Evolutionary conservation across 2,888 invertebrate species (phyloP).

Genomic region (Dynastes grantii): DNA sequence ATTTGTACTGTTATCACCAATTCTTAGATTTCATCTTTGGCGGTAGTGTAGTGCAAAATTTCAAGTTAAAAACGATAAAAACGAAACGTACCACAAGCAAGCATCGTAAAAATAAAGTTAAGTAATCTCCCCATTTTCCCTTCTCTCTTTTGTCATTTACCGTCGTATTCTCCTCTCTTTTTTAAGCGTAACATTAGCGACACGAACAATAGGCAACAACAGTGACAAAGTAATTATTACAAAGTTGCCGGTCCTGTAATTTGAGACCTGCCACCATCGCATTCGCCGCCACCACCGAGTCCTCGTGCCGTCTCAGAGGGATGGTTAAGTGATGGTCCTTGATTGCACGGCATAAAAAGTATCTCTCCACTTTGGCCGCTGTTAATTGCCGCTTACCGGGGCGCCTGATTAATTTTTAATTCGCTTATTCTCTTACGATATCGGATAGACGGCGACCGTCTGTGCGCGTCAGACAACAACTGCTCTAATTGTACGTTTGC

Average conservation of each 20-base stretch:
- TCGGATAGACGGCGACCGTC: slow-evolving; percentile 59
- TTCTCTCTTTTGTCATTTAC: slow-evolving; percentile 41
- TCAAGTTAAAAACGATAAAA: slow-evolving; percentile 24
- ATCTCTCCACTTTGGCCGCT: slow-evolving; percentile 38
- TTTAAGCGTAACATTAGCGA: slow-evolving; percentile 8
- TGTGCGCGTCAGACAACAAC: slow-evolving; percentile 62
- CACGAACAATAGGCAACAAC: slow-evolving; percentile 44
- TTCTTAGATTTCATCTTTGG: too few species aligned
- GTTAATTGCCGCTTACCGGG: slow-evolving; percentile 62
- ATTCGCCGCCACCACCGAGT: slow-evolving; percentile 11
- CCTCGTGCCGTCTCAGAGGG: slow-evolving; percentile 6
- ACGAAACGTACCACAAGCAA: slow-evolving; percentile 50
- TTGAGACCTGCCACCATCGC: slow-evolving; percentile 52
- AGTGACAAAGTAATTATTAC: slow-evolving; percentile 63
- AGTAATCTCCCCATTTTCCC: slow-evolving; percentile 22
- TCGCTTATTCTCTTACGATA: slow-evolving; percentile 58
- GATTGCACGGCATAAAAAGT: slow-evolving; percentile 56
- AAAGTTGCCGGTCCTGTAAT: slow-evolving; percentile 61
- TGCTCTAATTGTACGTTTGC: slow-evolving; percentile 65
- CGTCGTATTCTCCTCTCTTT: slow-evolving; percentile 7
- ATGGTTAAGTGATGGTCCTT: slow-evolving; percentile 10
- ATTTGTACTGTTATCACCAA: too few species aligned
- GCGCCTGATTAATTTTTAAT: slow-evolving; percentile 68
- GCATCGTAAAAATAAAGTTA: slow-evolving; percentile 53
- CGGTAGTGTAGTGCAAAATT: too few species aligned